Evolutionary conservation across 2,113 vertebrate genomes (phyloP), one percentile per base, ranked within the genome.

Genomic region (Lepus americanus): DNA sequence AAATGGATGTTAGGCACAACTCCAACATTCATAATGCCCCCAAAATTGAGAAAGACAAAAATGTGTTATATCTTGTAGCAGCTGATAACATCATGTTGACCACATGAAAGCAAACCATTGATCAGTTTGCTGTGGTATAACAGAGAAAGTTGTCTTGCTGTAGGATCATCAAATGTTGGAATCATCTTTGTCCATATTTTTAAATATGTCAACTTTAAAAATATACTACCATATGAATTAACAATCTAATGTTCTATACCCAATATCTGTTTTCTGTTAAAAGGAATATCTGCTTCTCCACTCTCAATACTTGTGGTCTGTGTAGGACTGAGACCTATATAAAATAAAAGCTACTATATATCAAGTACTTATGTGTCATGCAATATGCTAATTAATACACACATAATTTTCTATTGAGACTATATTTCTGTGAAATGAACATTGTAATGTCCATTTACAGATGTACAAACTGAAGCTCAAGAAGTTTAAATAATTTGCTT

Each of bases 401-500:
- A 79, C 22, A 84, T 2, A 59, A 70, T 81, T 44, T 78, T 44
- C 36, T 36, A 83, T 17, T 78, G 44, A 94, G 44, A 91, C 5
- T 6, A 44, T 0, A 69, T 19, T 5, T 59, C 13, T 74, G 20
- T 81, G 33, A 77, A 82, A 33, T 77, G 7, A 91, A 55, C 13
- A 33, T 20, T 84, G 0, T 66, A 53, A 55, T 94, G 3, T 16
- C 13, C 5, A 66, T 27, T 70, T 72, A 59, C 1, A 77, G 1
- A 78, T 87, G 29, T 77, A 23, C 6, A 88, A 83, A 87, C 10
- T n/a, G 6, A 85, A 25, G 39, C 10, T 89, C 16, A 66, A 6
- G 72, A 89, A 81, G 1, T 76, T 92, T 76, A 70, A 81, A 77
- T 49, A 81, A 85, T 86, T 94, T 84, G 16, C 27, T 63, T 72